These are phyloP conservation scores for Gopherus evgoodei DNA, from an alignment of 2,113 vertebrate genomes.

Conservation along the genomic window DNA sequence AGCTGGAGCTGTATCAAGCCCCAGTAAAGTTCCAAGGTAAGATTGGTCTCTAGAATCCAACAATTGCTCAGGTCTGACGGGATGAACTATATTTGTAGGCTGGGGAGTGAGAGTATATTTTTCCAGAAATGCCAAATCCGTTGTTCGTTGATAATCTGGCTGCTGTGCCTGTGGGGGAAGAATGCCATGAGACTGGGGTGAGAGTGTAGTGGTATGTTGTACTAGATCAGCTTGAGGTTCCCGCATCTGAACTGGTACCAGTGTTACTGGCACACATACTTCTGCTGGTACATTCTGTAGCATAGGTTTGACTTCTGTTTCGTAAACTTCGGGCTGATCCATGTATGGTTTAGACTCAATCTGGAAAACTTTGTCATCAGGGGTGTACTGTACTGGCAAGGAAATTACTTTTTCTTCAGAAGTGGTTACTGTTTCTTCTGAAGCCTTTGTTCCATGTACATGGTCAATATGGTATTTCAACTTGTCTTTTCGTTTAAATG, in stretches of 20 bases:
- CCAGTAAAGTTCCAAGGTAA: constrained; percentile 92
- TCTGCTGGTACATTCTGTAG: constrained; percentile 79
- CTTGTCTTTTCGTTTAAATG: constrained; percentile 97
- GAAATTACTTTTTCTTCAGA: constrained; percentile 82
- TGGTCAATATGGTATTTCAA: constrained; percentile 98
- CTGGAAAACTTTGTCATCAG: constrained; percentile 80
- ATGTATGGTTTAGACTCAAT: constrained; percentile 77
- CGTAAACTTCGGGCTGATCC: constrained; percentile 83
- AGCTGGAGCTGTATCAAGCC: constrained; percentile 86
- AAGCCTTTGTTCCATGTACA: constrained; percentile 87
- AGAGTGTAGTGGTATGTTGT: constrained; percentile 74
- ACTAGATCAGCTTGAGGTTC: constrained; percentile 78
- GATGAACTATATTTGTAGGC: constrained; percentile 91
- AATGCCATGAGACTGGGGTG: constrained; percentile 75
- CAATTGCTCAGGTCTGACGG: constrained; percentile 92
- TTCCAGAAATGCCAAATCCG: constrained; percentile 94
- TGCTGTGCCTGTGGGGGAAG: constrained; percentile 80
- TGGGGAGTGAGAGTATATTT: constrained; percentile 95
- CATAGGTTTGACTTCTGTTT: constrained; percentile 79
- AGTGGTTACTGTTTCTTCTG: constrained; percentile 77
- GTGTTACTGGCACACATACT: constrained; percentile 86
- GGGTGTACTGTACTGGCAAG: constrained; percentile 73
- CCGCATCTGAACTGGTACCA: constrained; percentile 87
- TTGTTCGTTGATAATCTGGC: constrained; percentile 85
- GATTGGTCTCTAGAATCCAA: constrained; percentile 94